Percentiles rank a stretch among this genome's conserved stretches.
phyloP scores from a whole-genome alignment of 30 jellyfish, hydroid and myxozoan species.

The Aurelia coerulea region DNA sequence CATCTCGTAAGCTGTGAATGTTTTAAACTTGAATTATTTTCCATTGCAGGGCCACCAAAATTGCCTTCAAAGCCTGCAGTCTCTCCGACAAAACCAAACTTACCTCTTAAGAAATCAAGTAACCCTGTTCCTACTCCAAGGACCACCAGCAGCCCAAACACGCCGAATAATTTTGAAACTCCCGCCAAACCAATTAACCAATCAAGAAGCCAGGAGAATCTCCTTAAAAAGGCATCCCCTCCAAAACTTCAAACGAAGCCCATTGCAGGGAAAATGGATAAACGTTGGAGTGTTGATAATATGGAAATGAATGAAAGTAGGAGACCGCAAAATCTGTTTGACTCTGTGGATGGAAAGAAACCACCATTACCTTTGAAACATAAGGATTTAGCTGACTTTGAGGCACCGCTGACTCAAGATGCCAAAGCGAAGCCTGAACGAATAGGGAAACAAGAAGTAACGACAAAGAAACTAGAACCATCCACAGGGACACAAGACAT shows the following conservation, averaged over 20 bases:
- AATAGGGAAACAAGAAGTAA: background rate
- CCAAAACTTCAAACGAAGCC: background rate
- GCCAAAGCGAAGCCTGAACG: background rate
- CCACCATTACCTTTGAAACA: slow-evolving; percentile 41
- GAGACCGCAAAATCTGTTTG: background rate
- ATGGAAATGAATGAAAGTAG: background rate
- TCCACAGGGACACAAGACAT: background rate
- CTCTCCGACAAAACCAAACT: too few species aligned
- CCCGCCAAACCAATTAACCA: background rate
- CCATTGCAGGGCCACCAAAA: too few species aligned
- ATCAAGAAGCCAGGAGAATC: background rate
- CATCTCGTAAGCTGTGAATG: too few species aligned
- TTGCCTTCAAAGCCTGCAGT: too few species aligned
- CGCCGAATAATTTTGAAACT: background rate
- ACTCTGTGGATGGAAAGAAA: slow-evolving; percentile 3
- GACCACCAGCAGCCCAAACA: too few species aligned
- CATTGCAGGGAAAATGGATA: too few species aligned
- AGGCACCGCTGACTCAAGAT: slow-evolving; percentile 1
- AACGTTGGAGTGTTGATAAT: background rate
- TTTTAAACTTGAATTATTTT: too few species aligned
- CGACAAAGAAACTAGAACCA: background rate
- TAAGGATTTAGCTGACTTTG: slow-evolving; percentile 26
- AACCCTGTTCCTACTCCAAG: too few species aligned
- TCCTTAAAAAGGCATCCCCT: background rate
- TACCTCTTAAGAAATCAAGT: too few species aligned